These are phyloP conservation scores for Fregata magnificens DNA, from an alignment of 2,113 vertebrate genomes.

Conservation along the genomic window DNA sequence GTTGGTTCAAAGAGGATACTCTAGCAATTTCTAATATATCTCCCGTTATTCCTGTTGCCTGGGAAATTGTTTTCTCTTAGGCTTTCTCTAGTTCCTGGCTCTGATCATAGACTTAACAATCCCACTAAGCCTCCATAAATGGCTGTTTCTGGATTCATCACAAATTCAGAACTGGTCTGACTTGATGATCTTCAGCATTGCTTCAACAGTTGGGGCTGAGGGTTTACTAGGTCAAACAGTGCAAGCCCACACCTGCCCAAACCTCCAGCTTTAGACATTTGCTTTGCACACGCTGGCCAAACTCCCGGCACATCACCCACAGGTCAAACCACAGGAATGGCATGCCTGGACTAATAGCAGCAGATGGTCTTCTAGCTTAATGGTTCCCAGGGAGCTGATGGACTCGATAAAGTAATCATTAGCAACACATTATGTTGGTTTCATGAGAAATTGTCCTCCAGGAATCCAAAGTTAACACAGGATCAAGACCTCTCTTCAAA, in stretches of 20 bases:
- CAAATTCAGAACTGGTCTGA: not conserved
- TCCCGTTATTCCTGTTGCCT: not conserved
- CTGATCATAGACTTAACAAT: not conserved
- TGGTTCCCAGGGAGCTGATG: not conserved
- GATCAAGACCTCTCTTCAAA: conserved; percentile 22
- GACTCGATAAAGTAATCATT: not conserved
- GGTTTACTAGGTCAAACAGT: not conserved
- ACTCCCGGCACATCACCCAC: not conserved
- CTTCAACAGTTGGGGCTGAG: not conserved
- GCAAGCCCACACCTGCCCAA: not conserved
- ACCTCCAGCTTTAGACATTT: not conserved
- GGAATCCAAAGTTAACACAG: conserved; percentile 8
- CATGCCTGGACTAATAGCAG: not conserved
- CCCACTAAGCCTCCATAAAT: not conserved
- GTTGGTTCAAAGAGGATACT: not conserved
- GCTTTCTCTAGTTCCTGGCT: not conserved
- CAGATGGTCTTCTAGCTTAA: not conserved
- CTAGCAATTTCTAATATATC: not conserved
- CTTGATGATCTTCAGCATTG: not conserved
- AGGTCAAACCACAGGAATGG: not conserved
- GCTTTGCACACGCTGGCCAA: not conserved
- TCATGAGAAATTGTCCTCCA: conserved; percentile 24
- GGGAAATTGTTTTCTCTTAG: not conserved
- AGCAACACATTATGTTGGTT: not conserved
- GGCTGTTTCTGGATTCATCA: not conserved